Evolutionary conservation across 92 coral and sea anemone genomes (phyloP).

Genomic region (Paragorgia papillata): DNA sequence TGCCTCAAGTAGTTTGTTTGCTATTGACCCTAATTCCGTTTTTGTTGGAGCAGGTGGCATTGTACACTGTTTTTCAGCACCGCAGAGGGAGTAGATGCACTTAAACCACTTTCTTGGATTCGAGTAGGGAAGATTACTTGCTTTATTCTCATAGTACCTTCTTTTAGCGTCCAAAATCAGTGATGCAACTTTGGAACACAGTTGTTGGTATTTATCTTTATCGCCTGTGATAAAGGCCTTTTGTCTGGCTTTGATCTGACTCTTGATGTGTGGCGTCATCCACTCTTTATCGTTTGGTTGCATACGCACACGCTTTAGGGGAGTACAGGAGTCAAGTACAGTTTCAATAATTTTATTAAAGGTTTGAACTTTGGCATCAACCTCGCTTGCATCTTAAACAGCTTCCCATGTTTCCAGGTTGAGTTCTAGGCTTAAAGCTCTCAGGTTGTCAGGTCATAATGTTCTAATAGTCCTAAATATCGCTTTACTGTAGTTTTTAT

Average conservation of each 20-base stretch:
- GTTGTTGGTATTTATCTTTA: slow-evolving; percentile 33
- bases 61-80: slow-evolving; percentile 29
- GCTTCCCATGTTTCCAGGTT: slow-evolving; percentile 45
- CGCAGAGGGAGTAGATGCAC: slow-evolving; percentile 44
- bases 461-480: background rate
- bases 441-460: slow-evolving; percentile 14
- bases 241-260: slow-evolving; percentile 32
- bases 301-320: slow-evolving; percentile 42
- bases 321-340: slow-evolving; percentile 38
- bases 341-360: slow-evolving; percentile 27
- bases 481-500: background rate
- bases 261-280: slow-evolving; percentile 21
- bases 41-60: slow-evolving; percentile 29
- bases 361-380: slow-evolving; percentile 56
- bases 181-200: slow-evolving; percentile 31
- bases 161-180: slow-evolving; percentile 29
- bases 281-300: slow-evolving; percentile 48
- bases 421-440: slow-evolving; percentile 42
- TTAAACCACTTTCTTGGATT: slow-evolving; percentile 35
- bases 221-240: slow-evolving; percentile 34
- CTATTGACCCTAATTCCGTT: slow-evolving; percentile 17
- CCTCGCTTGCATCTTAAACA: slow-evolving; percentile 52
- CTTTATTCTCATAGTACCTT: slow-evolving; percentile 23
- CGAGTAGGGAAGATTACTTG: background rate
- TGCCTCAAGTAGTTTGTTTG: slow-evolving; percentile 11